Percentiles rank a stretch among this genome's conserved stretches.
These are phyloP conservation scores for Delichon dasypus DNA, from an alignment of 2,797 vertebrate species.

Conservation along the genomic window DNA sequence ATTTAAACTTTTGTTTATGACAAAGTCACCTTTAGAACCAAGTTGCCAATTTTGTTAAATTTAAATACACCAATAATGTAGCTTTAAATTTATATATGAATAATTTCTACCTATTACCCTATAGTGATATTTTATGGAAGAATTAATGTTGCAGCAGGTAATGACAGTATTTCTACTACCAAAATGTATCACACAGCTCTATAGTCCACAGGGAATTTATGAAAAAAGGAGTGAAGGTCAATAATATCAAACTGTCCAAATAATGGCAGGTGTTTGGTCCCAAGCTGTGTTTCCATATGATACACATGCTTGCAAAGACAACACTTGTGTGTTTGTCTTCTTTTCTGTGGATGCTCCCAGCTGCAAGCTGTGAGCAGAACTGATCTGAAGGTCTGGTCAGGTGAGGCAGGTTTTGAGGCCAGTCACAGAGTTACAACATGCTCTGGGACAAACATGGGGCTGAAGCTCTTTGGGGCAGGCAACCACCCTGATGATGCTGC, in stretches of 20 bases:
- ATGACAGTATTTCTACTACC: background rate
- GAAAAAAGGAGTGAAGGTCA: background rate
- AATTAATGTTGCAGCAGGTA: background rate
- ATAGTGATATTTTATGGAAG: background rate
- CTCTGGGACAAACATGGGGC: background rate
- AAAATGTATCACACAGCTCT: background rate
- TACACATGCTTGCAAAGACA: background rate
- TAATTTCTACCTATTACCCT: background rate
- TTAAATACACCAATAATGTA: background rate
- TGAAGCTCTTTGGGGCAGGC: background rate
- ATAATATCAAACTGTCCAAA: background rate
- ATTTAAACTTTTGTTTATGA: background rate
- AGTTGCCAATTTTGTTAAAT: background rate
- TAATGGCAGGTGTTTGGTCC: accelerated
- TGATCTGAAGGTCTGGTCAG: background rate
- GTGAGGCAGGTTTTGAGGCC: background rate
- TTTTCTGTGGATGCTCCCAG: background rate
- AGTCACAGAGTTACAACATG: accelerated
- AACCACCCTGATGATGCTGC: background rate
- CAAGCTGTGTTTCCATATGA: background rate
- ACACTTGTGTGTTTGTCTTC: no score
- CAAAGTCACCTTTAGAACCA: background rate
- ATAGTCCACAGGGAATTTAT: background rate
- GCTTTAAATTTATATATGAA: background rate
- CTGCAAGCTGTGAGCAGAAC: background rate